Percentiles rank a stretch among this genome's conserved stretches.
phyloP scores from a whole-genome alignment of 2,113 vertebrate species.

The Petrocephalus zakoni region DNA sequence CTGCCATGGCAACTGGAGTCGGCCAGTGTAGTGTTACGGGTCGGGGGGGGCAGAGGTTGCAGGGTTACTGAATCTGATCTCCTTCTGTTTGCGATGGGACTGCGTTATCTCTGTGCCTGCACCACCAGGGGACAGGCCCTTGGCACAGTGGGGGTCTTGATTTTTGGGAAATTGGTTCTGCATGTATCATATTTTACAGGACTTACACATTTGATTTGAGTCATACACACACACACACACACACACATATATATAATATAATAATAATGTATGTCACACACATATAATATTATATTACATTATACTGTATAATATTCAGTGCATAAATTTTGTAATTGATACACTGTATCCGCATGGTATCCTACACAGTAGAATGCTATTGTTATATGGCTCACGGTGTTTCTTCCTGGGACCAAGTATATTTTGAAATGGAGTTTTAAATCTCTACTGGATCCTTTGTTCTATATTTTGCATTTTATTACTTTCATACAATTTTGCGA shows the following conservation, averaged over 20 bases:
- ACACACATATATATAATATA: too few species aligned
- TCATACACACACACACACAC: too few species aligned
- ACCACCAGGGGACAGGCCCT: neutral
- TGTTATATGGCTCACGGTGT: neutral
- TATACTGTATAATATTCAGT: neutral
- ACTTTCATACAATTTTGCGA: neutral
- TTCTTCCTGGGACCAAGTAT: neutral
- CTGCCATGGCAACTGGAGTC: constrained; percentile 58
- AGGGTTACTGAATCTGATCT: constrained; percentile 40
- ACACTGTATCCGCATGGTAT: neutral
- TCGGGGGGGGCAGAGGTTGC: constrained; percentile 39
- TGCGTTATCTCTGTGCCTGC: neutral
- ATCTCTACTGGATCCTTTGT: neutral
- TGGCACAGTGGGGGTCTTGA: neutral
- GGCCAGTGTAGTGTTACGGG: constrained; percentile 67
- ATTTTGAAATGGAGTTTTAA: neutral
- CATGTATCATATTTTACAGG: neutral
- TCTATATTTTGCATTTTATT: neutral
- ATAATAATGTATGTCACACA: neutral
- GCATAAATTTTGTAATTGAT: neutral
- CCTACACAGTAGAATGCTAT: neutral
- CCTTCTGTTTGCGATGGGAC: constrained; percentile 22
- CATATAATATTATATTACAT: neutral
- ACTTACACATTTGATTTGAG: neutral
- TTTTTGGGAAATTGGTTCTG: neutral